phyloP scores from a whole-genome alignment of 1,140 invertebrate genomes.

The Acarapis woodi region DNA sequence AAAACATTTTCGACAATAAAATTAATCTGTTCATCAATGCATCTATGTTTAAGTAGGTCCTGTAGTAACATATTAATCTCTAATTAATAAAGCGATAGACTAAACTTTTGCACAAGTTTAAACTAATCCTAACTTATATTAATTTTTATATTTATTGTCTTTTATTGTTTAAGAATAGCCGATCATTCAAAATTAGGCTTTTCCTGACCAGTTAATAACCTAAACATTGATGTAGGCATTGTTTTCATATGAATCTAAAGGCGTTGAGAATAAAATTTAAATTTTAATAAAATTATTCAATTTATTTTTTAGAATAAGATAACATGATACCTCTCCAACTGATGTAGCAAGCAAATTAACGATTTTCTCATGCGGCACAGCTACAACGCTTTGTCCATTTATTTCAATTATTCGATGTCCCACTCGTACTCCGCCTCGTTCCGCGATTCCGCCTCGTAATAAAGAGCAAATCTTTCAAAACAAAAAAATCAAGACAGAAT shows the following conservation, averaged over 20 bases:
- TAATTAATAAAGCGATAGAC: no score
- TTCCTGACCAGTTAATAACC: constrained; percentile 90
- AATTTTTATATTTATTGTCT: no score
- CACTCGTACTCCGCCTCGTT: constrained; percentile 86
- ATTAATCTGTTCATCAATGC: no score
- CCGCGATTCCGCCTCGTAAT: constrained; percentile 85
- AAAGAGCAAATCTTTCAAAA: constrained; percentile 67
- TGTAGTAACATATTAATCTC: no score
- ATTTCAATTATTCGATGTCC: constrained; percentile 99
- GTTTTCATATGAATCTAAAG: constrained; percentile 97
- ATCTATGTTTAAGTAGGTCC: no score
- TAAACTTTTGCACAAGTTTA: no score
- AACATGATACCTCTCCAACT: constrained; percentile 94
- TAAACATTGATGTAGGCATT: constrained; percentile 99
- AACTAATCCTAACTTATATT: no score
- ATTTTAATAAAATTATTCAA: constrained; percentile 1
- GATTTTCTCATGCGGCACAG: constrained; percentile 95
- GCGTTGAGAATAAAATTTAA: constrained; percentile 5
- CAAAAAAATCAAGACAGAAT: neutral
- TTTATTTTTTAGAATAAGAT: constrained; percentile 12
- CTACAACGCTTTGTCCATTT: constrained; percentile 76
- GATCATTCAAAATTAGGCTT: constrained; percentile 96
- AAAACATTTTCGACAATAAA: no score
- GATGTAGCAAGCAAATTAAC: constrained; percentile 93
- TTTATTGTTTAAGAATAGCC: no score